phyloP scores from a whole-genome alignment of 1,140 invertebrate genomes.

The Bombus vancouverensis region DNA sequence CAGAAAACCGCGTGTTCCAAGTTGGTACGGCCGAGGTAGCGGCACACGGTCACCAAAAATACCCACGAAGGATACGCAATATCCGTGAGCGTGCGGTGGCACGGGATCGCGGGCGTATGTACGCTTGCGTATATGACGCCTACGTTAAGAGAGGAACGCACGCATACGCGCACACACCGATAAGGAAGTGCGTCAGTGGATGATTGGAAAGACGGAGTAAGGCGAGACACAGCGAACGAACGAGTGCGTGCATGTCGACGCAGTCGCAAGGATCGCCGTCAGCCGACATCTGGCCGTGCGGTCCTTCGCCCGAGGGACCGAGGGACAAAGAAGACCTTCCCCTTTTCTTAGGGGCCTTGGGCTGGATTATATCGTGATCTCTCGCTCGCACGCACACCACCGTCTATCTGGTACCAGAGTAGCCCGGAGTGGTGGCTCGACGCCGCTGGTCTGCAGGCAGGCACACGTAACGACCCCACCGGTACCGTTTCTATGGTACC shows the following conservation, averaged over 20 bases:
- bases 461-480: slow-evolving; percentile 73
- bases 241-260: slow-evolving; percentile 25
- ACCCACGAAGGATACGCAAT: slow-evolving; percentile 51
- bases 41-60: slow-evolving; percentile 58
- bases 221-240: not conserved
- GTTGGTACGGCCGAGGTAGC: not conserved
- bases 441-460: slow-evolving; percentile 45
- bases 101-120: slow-evolving; percentile 54
- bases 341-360: slow-evolving; percentile 69
- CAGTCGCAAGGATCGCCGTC: slow-evolving; percentile 60
- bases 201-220: not conserved
- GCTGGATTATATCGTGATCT: slow-evolving; percentile 65
- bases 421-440: slow-evolving; percentile 58
- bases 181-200: slow-evolving; percentile 21
- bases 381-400: slow-evolving; percentile 30
- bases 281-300: slow-evolving; percentile 72
- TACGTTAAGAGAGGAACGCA: not conserved
- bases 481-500: slow-evolving; percentile 82
- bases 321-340: slow-evolving; percentile 73
- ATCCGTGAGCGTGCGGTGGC: slow-evolving; percentile 33
- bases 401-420: slow-evolving; percentile 44
- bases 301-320: slow-evolving; percentile 68
- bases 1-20: not conserved
- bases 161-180: not conserved
- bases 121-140: slow-evolving; percentile 6